Evolutionary conservation across 2,113 vertebrate species (phyloP).

Genomic region (Centropus bengalensis): DNA sequence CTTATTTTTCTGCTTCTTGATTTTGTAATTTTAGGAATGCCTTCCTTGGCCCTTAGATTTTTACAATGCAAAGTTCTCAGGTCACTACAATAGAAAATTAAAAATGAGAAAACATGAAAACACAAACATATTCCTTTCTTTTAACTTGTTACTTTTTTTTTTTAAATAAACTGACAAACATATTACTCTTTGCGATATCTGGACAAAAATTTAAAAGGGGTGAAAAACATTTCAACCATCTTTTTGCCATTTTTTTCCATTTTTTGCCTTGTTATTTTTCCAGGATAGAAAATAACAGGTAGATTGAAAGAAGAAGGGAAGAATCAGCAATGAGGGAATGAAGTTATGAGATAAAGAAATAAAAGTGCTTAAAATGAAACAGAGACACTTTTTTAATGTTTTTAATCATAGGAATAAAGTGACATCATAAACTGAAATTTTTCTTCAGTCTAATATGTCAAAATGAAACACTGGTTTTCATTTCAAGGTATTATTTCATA

Average conservation of each 20-base stretch:
- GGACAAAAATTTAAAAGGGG: neutral
- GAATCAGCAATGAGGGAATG: neutral
- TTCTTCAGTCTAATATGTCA: neutral
- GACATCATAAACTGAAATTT: neutral
- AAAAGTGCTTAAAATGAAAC: neutral
- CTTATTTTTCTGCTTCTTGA: neutral
- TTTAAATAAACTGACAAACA: neutral
- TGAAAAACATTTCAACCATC: neutral
- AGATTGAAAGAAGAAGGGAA: neutral
- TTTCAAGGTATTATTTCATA: neutral
- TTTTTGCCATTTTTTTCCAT: neutral
- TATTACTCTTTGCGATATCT: neutral
- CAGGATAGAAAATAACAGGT: neutral
- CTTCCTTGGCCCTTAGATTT: neutral
- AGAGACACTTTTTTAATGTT: neutral
- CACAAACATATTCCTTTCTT: neutral
- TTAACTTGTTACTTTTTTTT: neutral
- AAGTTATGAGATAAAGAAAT: neutral
- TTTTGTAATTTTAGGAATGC: neutral
- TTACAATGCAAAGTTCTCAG: neutral
- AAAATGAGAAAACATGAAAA: neutral
- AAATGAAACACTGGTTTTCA: constrained; percentile 50
- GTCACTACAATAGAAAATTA: neutral
- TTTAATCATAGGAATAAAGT: neutral
- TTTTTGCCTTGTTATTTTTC: neutral